These are phyloP conservation scores for Mimachlamys varia DNA, from an alignment of 2,888 invertebrate genomes.

Conservation along the genomic window DNA sequence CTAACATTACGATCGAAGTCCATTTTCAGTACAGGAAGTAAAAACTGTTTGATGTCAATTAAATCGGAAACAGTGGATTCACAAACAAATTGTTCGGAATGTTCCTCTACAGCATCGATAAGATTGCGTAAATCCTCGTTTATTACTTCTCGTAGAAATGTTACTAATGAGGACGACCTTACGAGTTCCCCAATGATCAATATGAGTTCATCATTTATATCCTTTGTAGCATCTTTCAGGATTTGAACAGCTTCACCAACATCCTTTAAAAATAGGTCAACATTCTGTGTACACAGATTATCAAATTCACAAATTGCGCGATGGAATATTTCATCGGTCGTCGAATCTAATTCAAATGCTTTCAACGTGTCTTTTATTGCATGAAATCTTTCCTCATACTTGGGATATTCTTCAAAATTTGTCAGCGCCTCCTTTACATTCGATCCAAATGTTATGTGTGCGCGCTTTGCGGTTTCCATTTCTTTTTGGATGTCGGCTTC, in stretches of 20 bases:
- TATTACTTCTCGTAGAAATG: slow-evolving; percentile 55
- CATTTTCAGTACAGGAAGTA: slow-evolving; percentile 53
- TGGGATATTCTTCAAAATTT: neutral
- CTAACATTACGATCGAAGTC: slow-evolving; percentile 36
- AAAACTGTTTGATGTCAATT: slow-evolving; percentile 61
- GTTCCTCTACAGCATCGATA: slow-evolving; percentile 67
- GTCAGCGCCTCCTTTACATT: neutral
- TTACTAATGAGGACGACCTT: slow-evolving; percentile 49
- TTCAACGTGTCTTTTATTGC: slow-evolving; percentile 31
- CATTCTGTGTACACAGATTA: slow-evolving; percentile 40
- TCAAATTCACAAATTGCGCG: slow-evolving; percentile 53
- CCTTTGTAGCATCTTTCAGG: slow-evolving; percentile 47
- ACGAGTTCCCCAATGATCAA: slow-evolving; percentile 51
- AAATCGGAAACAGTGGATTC: slow-evolving; percentile 64
- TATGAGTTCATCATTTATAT: slow-evolving; percentile 44
- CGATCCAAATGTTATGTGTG: neutral
- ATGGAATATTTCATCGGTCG: slow-evolving; percentile 43
- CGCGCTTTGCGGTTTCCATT: neutral
- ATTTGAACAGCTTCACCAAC: slow-evolving; percentile 48
- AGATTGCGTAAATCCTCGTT: slow-evolving; percentile 64
- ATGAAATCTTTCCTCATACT: neutral
- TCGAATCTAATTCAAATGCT: slow-evolving; percentile 40
- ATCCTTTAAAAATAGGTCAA: slow-evolving; percentile 40
- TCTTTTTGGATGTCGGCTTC: neutral
- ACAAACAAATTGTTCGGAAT: slow-evolving; percentile 63